Percentiles rank a stretch among this genome's conserved stretches.
Conservation (phyloP, 2,113 vertebrate genomes). For the Ciconia stormi region DNA sequence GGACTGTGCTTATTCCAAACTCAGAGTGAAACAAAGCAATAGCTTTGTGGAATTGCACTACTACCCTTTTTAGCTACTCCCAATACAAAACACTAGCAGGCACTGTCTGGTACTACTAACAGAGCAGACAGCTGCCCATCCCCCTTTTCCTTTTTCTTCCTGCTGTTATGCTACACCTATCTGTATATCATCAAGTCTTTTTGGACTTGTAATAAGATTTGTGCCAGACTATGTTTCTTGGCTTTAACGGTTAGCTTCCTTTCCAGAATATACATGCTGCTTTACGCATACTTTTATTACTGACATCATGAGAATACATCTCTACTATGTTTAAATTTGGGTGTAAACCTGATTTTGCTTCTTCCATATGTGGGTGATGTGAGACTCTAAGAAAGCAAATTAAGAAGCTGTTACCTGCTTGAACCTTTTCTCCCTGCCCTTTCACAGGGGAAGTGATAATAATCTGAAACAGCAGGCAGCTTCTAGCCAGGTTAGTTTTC, state of each 20-base stretch:
- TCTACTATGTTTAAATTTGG: conserved; percentile 72
- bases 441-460: conserved; percentile 67
- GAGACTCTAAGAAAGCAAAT: conserved; percentile 73
- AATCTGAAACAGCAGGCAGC: conserved; percentile 65
- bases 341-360: conserved; percentile 65
- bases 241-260: conserved; percentile 70
- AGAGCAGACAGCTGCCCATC: neutral
- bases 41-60: neutral
- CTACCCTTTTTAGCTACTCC: conserved; percentile 15
- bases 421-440: conserved; percentile 40
- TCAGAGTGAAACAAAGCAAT: neutral
- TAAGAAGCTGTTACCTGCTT: conserved; percentile 74
- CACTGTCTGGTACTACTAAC: neutral
- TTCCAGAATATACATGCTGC: conserved; percentile 76
- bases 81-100: conserved; percentile 36
- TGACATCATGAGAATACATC: conserved; percentile 79
- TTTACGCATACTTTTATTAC: conserved; percentile 76
- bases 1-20: neutral
- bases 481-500: conserved; percentile 31
- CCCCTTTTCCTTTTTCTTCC: neutral
- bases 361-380: conserved; percentile 69
- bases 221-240: conserved; percentile 80
- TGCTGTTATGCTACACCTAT: conserved; percentile 64
- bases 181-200: conserved; percentile 68
- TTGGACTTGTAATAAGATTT: conserved; percentile 73